Conservation (phyloP, 2,797 vertebrate species). For the Helarctos malayanus region DNA sequence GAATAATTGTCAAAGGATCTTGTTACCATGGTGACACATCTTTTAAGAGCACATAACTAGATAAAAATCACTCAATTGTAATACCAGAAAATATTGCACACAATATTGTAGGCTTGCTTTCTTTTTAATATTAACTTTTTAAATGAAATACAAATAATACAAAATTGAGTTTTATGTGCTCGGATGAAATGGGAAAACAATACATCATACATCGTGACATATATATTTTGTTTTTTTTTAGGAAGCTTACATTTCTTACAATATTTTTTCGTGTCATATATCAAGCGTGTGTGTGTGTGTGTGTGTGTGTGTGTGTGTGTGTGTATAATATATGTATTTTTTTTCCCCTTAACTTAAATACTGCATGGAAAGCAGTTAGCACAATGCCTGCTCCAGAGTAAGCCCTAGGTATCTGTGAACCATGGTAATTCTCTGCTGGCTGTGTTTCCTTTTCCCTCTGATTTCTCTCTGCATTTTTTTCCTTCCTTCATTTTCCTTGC, state of each 20-base stretch:
- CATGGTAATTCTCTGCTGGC: not conserved
- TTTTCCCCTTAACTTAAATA: not conserved
- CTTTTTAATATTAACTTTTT: conserved; percentile 48
- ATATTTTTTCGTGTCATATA: not conserved
- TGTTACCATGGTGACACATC: conserved; percentile 73
- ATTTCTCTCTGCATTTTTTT: not conserved
- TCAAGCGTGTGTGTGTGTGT: not conserved
- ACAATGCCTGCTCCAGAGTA: not conserved
- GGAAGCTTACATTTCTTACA: conserved; percentile 27
- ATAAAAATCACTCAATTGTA: conserved; percentile 68
- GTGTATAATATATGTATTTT: not conserved
- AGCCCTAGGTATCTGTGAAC: not conserved
- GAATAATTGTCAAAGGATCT: conserved; percentile 70
- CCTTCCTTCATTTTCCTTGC: not conserved
- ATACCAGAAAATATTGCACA: conserved; percentile 59
- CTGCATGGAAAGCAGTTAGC: not conserved
- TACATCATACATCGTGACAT: not conserved
- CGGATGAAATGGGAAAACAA: conserved; percentile 2
- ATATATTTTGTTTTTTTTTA: not conserved
- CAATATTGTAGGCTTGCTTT: not conserved
- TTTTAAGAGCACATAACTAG: conserved; percentile 66
- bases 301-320: no score
- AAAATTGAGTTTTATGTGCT: conserved; percentile 2
- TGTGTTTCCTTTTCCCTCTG: not conserved
- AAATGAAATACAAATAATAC: conserved; percentile 51